phyloP scores from a whole-genome alignment of 2,113 vertebrate genomes.

The Oryzias curvinotus region DNA sequence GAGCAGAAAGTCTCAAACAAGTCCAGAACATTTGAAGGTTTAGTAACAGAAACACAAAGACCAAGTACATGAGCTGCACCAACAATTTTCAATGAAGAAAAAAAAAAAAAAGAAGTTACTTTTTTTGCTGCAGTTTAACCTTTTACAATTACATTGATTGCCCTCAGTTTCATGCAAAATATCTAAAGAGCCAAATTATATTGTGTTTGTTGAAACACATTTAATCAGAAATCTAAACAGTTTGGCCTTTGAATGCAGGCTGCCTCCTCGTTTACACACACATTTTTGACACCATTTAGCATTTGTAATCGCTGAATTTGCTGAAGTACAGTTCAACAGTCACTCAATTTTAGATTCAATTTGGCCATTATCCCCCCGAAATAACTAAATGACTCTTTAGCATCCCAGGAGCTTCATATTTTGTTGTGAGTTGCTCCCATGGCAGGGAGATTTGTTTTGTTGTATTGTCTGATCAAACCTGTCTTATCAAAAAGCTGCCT shows the following conservation, averaged over 20 bases:
- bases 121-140: too few species aligned
- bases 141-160: too few species aligned
- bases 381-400: background rate
- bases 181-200: too few species aligned
- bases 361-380: background rate
- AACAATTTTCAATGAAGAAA: too few species aligned
- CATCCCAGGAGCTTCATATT: background rate
- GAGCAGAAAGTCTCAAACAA: too few species aligned
- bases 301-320: background rate
- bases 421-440: background rate
- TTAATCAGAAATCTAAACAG: background rate
- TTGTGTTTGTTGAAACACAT: too few species aligned
- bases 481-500: background rate
- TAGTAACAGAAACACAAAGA: too few species aligned
- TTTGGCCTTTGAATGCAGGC: background rate
- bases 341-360: background rate
- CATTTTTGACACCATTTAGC: background rate
- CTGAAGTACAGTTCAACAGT: background rate
- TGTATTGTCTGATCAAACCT: background rate
- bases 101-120: too few species aligned
- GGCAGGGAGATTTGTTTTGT: background rate
- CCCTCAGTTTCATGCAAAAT: too few species aligned
- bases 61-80: too few species aligned
- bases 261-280: background rate
- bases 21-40: too few species aligned